Evolutionary conservation across 1,140 invertebrate species (phyloP).

Genomic region (Drosophila albomicans): DNA sequence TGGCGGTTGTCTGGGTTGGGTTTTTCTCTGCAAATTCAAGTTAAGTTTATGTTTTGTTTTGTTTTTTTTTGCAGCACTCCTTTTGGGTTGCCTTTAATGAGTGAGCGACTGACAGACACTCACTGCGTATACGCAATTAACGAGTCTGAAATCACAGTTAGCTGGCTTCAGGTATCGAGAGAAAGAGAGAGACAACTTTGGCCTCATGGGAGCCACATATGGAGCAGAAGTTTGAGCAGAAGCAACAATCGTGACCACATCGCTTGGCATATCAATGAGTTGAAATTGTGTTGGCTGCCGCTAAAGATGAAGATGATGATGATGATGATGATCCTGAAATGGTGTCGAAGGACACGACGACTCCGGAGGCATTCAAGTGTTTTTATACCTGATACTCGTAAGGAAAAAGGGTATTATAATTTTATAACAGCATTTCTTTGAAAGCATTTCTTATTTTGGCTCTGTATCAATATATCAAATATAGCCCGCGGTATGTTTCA

Average conservation of each 20-base stretch:
- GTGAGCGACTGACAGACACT: slow-evolving; percentile 35
- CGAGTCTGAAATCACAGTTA: slow-evolving; percentile 52
- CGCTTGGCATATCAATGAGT: slow-evolving; percentile 25
- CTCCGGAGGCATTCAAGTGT: slow-evolving; percentile 27
- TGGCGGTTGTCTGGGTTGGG: slow-evolving; percentile 37
- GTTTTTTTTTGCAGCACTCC: neutral
- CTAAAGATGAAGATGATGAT: no score
- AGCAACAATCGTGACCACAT: slow-evolving; percentile 3
- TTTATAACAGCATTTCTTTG: no score
- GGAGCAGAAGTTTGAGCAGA: neutral
- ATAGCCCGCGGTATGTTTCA: no score
- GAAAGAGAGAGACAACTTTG: slow-evolving; percentile 16
- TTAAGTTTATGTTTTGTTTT: neutral
- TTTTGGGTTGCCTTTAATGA: slow-evolving; percentile 38
- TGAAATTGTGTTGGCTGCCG: no score
- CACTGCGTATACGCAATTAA: slow-evolving; percentile 74
- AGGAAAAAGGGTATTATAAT: no score
- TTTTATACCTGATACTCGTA: neutral
- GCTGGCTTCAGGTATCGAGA: slow-evolving; percentile 34
- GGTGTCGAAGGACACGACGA: neutral
- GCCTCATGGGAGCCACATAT: neutral
- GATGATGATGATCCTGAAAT: neutral
- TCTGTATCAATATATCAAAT: no score
- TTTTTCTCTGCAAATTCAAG: slow-evolving; percentile 2
- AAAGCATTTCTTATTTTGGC: no score